Conservation (phyloP, 2,113 vertebrate species). For the Microcebus lehilahytsara region DNA sequence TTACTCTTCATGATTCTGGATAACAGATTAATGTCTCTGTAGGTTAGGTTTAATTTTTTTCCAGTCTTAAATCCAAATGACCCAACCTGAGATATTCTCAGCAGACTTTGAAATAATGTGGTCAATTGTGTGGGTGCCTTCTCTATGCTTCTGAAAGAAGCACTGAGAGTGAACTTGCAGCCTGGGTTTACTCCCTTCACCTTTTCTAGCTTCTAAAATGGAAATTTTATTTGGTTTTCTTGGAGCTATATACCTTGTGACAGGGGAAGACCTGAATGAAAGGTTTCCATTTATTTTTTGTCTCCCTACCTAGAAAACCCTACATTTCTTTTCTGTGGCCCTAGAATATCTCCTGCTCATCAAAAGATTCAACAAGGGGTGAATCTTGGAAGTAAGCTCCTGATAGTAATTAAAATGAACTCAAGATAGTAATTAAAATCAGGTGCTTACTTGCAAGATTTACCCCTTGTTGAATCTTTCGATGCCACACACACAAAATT, state of each 20-base stretch:
- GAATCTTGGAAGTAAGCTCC: not conserved
- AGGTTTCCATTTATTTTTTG: not conserved
- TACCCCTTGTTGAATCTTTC: no score
- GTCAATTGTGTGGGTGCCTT: not conserved
- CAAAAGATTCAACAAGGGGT: not conserved
- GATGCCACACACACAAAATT: not conserved
- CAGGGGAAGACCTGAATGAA: not conserved
- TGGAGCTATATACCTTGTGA: not conserved
- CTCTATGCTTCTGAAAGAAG: conserved; percentile 22
- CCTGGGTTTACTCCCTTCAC: not conserved
- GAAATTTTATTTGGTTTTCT: not conserved
- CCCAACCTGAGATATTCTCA: conserved; percentile 37
- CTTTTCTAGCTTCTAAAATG: conserved; percentile 41
- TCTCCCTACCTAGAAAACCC: not conserved
- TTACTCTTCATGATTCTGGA: conserved; percentile 38
- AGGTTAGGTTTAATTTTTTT: conserved; percentile 75
- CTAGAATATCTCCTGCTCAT: not conserved
- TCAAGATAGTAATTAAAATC: no score
- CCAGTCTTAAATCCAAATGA: conserved; percentile 72
- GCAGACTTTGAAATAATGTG: conserved; percentile 67
- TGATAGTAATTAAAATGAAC: not conserved
- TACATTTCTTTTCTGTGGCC: not conserved
- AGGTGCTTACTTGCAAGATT: no score
- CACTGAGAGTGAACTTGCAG: not conserved
- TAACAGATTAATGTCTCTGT: conserved; percentile 47